These are phyloP conservation scores for Magallana ariakensis DNA, from an alignment of 1,140 invertebrate species.

Conservation along the genomic window DNA sequence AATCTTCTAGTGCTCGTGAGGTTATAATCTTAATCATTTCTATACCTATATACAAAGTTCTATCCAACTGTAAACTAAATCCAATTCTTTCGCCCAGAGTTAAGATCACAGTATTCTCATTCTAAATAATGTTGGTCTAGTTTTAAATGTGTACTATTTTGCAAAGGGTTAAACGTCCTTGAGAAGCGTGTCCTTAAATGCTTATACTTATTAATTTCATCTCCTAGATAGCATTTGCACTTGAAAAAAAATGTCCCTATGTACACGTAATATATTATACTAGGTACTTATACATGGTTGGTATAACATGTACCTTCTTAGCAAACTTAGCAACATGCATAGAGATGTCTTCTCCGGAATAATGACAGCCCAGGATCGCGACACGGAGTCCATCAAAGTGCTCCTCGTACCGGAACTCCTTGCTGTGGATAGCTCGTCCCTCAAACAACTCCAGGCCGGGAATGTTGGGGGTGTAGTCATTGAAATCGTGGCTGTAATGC, in stretches of 20 bases:
- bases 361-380: constrained; percentile 89
- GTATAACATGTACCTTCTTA: too few species aligned
- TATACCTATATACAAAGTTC: background rate
- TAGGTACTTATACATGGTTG: too few species aligned
- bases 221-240: too few species aligned
- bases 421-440: constrained; percentile 88
- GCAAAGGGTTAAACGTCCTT: too few species aligned
- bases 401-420: constrained; percentile 89
- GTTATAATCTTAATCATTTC: background rate
- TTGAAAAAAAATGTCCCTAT: too few species aligned
- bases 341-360: constrained; percentile 90
- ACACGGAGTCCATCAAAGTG: constrained; percentile 85
- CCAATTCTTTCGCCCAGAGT: background rate
- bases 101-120: background rate
- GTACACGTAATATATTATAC: too few species aligned
- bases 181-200: too few species aligned
- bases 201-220: too few species aligned
- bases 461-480: constrained; percentile 80
- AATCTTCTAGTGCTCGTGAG: background rate
- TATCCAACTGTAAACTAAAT: background rate
- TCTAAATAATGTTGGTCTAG: background rate
- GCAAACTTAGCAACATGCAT: constrained; percentile 70
- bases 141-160: too few species aligned
- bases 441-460: constrained; percentile 87
- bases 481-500: constrained; percentile 8